phyloP scores from a whole-genome alignment of 2,888 invertebrate genomes.

The Brachylomia viminalis region DNA sequence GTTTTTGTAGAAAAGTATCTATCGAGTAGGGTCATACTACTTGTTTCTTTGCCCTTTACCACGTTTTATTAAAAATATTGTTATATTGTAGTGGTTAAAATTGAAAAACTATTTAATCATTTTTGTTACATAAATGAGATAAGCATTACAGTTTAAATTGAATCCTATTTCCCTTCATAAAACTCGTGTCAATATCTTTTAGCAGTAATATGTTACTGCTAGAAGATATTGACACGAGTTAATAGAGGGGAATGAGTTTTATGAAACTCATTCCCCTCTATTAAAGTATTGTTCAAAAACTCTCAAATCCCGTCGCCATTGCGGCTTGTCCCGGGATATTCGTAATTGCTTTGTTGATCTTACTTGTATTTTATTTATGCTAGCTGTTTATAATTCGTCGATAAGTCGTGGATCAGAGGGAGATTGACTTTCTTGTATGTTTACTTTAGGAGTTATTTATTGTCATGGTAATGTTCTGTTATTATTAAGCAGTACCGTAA shows the following conservation, averaged over 20 bases:
- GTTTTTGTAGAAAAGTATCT: not conserved
- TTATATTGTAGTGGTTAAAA: too few relatives aligned
- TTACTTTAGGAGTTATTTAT: not conserved
- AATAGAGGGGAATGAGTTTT: too few relatives aligned
- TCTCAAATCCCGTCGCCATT: slow-evolving; percentile 26
- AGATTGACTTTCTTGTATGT: slow-evolving; percentile 18
- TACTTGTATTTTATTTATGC: slow-evolving; percentile 36
- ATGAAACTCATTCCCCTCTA: slow-evolving; percentile 19
- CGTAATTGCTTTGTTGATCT: slow-evolving; percentile 56
- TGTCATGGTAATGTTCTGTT: not conserved
- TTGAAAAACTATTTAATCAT: too few relatives aligned
- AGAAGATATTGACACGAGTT: too few relatives aligned
- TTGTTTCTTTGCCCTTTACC: not conserved
- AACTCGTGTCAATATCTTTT: slow-evolving; percentile 6
- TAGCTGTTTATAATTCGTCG: slow-evolving; percentile 41
- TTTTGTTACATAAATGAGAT: too few relatives aligned
- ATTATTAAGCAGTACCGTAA: not conserved
- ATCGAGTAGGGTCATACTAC: too few relatives aligned
- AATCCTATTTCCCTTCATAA: not conserved
- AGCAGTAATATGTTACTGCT: slow-evolving; percentile 10
- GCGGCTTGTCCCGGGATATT: slow-evolving; percentile 41
- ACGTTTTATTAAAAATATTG: not conserved
- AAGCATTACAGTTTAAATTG: not conserved
- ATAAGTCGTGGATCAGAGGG: slow-evolving; percentile 34
- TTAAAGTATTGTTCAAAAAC: slow-evolving; percentile 34